Evolutionary conservation across 1,140 invertebrate genomes (phyloP).

Genomic region (Aphelenchoides besseyi): DNA sequence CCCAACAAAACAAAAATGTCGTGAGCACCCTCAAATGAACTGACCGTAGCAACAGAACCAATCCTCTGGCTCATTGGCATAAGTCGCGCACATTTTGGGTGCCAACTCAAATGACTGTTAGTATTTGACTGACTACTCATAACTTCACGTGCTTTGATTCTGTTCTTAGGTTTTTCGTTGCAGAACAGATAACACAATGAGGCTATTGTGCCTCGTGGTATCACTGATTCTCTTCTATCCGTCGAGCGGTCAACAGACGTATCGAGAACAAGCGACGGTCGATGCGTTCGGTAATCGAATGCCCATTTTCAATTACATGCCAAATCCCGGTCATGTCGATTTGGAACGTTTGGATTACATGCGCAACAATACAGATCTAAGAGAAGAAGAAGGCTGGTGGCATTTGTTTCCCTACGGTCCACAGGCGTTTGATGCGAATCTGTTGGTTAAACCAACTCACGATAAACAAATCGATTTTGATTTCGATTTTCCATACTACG

Average conservation of each 20-base stretch:
- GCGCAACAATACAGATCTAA: slow-evolving; percentile 34
- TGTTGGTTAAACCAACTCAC: slow-evolving; percentile 48
- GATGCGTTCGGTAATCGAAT: slow-evolving; percentile 40
- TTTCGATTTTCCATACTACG: slow-evolving; percentile 86
- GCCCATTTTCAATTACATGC: slow-evolving; percentile 49
- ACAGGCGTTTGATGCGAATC: slow-evolving; percentile 34
- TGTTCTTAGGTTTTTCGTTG: no score
- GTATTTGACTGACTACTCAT: no score
- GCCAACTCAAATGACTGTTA: no score
- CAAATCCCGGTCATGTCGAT: slow-evolving; percentile 46
- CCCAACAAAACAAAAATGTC: no score
- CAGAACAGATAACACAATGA: no score
- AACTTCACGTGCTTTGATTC: no score
- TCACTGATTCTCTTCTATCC: no score
- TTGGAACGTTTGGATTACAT: slow-evolving; percentile 35
- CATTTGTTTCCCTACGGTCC: slow-evolving; percentile 41
- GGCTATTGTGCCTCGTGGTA: no score
- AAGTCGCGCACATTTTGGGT: no score
- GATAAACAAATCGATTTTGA: slow-evolving; percentile 58
- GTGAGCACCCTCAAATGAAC: no score
- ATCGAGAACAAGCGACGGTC: slow-evolving; percentile 34
- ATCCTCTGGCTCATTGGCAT: no score
- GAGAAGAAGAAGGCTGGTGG: slow-evolving; percentile 41
- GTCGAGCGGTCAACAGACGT: slow-evolving; percentile 33
- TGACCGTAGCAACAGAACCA: no score